Evolutionary conservation across 2,797 vertebrate species (phyloP).

Genomic region (Vireo griseus): DNA sequence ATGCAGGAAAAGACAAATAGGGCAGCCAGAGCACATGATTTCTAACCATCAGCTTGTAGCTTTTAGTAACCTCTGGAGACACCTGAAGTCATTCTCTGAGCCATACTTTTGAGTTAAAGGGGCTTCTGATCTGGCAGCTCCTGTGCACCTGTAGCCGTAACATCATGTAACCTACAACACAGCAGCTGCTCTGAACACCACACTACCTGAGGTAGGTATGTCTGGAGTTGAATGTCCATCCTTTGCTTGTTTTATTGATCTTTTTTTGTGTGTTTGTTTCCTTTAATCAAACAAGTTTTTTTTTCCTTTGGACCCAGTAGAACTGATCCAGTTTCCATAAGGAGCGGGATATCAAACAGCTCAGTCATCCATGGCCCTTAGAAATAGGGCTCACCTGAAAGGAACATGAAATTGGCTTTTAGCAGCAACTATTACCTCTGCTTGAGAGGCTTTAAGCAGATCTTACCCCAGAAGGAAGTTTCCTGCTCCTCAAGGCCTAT

Average conservation of each 20-base stretch:
- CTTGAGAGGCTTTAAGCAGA: not conserved
- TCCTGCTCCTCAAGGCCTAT: not conserved
- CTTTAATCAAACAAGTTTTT: not conserved
- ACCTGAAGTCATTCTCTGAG: not conserved
- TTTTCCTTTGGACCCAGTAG: not conserved
- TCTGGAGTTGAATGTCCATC: not conserved
- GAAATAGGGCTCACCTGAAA: not conserved
- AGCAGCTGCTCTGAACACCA: not conserved
- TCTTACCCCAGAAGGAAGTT: not conserved
- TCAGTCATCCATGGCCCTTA: not conserved
- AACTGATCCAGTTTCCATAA: not conserved
- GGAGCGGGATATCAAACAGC: not conserved
- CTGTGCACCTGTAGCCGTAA: not conserved
- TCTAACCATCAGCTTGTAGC: not conserved
- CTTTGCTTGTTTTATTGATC: not conserved
- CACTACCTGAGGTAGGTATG: not conserved
- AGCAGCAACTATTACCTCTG: not conserved
- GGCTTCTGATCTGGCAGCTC: not conserved
- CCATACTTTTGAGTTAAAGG: not conserved
- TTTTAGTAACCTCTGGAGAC: not conserved
- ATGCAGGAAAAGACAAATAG: not conserved
- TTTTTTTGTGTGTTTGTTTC: not conserved
- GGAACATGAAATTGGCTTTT: not conserved
- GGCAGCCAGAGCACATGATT: not conserved
- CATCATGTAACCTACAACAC: not conserved